Evolutionary conservation across 2,113 vertebrate species (phyloP), one percentile per base, ranked within the genome.

Genomic region (Panurus biarmicus): DNA sequence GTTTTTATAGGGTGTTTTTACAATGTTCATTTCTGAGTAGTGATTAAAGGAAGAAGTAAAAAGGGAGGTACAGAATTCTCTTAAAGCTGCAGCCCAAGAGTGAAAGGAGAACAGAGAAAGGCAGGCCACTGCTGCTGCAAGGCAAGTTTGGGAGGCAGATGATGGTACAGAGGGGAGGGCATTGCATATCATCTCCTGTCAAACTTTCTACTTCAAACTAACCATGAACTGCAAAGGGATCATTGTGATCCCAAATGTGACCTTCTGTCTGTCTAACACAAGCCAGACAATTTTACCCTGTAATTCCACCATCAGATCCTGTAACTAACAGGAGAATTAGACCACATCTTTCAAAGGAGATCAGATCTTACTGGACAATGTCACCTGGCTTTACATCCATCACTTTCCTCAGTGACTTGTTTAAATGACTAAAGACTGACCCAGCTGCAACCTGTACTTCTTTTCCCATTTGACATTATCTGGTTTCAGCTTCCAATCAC

Each of bases 391-490:
- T 93, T 66, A 87, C 20, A 85, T 36, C 56, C 44, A 54, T 65
- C 50, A 36, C 35, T 62, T 93, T 67, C 51, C 64, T 61, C 82
- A 15, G 51, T 60, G 60, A 77, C 91, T 94, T 36, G 56, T 67
- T 87, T 56, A 85, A 93, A 70, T 64, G 35, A 75, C 82, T 85
- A 12, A 87, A 83, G 60, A 66, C n/a, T 89, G 64, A 28, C 75
- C 60, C 40, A 87, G 82, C 64, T 67, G 62, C 70, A 95, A 73
- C 47, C 71, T 60, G 47, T 12, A 86, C n/a, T 88, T 73, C 69
- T 94, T 79, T 85, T 90, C 86, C 90, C n/a, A 89, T 80, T 93
- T 94, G 93, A 88, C 69, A 86, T 85, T 93, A 88, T 85, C 76
- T 88, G 67, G 45, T 66, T 93, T 95, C 40, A 78, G 60, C 51